Evolutionary conservation across 2,113 vertebrate genomes (phyloP).

Genomic region (Solenodon paradoxus): DNA sequence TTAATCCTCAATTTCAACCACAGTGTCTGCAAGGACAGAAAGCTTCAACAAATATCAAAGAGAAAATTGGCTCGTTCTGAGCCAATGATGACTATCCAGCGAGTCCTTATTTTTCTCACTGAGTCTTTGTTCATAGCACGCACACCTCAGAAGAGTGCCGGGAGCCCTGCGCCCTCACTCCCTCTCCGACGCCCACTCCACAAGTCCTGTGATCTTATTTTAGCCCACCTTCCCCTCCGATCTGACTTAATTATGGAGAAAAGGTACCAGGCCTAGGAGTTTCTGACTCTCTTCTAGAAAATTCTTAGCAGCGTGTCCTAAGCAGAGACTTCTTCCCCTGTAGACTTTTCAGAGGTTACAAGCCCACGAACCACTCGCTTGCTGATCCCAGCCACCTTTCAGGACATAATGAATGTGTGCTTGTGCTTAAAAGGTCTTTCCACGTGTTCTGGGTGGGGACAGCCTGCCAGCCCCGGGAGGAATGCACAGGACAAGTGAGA

Average conservation of each 20-base stretch:
- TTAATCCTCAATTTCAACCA: neutral
- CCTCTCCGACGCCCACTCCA: neutral
- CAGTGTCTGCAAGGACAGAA: neutral
- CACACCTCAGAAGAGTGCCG: neutral
- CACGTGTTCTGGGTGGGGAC: neutral
- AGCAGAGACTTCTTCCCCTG: neutral
- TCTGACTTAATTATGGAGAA: neutral
- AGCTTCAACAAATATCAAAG: neutral
- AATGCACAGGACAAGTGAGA: fast-evolving
- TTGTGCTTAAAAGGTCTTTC: neutral
- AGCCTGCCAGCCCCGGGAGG: neutral
- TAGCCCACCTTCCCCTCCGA: neutral
- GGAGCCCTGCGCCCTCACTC: neutral
- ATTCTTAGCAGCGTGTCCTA: neutral
- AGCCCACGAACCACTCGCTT: neutral
- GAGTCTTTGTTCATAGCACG: neutral
- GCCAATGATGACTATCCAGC: neutral
- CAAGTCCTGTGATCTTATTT: neutral
- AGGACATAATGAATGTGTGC: neutral
- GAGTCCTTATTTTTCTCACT: neutral
- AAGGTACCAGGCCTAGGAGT: neutral
- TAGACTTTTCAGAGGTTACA: neutral
- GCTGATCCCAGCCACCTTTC: neutral
- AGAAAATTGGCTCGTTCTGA: neutral
- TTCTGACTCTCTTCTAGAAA: neutral